Base-by-base conservation (phyloP, 2,888 invertebrate genomes). In the Caenorhabditis sinica region DNA sequence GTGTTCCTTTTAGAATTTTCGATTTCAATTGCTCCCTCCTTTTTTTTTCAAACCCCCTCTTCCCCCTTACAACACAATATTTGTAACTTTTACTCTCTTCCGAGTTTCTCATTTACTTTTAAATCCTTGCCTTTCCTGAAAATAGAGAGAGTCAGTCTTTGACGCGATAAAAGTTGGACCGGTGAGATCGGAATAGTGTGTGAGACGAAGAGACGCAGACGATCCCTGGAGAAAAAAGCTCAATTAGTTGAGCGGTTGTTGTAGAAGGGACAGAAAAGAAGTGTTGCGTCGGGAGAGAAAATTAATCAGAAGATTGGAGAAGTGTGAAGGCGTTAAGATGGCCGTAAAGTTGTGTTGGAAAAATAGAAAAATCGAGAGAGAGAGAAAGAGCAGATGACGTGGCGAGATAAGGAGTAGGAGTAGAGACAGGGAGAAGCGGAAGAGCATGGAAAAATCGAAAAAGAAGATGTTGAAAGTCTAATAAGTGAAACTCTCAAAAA, bases 101-200 rank as follows among this genome's bases (percentile, higher is more conserved):
- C 8, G 25, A 63, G 49, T 76, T 76, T 76, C 69, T 28, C 68
- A 76, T 76, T 76, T 60, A 49, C 58, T 75, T 75, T 28, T 75
- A 75, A 75, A 66, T 66, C 75, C 75, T 45, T 53, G 25, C n/a
- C n/a, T 45, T 36, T 30, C 23, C 51, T 51, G 23, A 15, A 45
- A 45, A 45, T 1, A 51, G 40, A 30, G n/a, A 23, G 49, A 15
- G 58, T 40, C 61, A 28, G 23, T 43, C 36, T 74, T 65, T 65
- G 65, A 74, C 74, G 65, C 73, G 75, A 58, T 68, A 76, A 76
- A 75, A 76, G 68, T 76, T 76, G 30, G 76, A 76, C 68, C 76
- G 76, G 76, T 76, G 68, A 61, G 58, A 43, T 23, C 17, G 51
- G 40, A 17, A 68, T 20, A 40, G 60, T 45, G 28, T 61, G 30